Conservation (phyloP, 2,888 invertebrate genomes). For the Epinotia bilunana region DNA sequence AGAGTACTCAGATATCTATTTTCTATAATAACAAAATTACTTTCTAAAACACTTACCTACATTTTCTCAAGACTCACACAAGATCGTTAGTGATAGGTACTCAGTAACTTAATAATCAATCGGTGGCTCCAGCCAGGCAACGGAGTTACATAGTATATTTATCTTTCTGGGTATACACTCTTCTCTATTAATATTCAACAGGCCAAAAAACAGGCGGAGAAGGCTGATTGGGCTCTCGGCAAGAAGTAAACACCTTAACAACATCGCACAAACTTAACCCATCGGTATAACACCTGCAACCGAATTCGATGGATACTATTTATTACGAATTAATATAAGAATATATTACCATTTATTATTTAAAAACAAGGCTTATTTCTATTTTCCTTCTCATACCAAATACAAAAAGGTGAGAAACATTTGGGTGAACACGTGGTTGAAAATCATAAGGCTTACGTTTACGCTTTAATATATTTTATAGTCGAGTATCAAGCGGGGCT, state of each 20-base stretch:
- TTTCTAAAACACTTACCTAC: conserved; percentile 1
- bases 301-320: conserved; percentile 63
- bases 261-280: conserved; percentile 54
- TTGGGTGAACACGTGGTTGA: conserved; percentile 53
- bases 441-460: conserved; percentile 57
- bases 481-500: conserved; percentile 57
- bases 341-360: conserved; percentile 69
- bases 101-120: conserved; percentile 8
- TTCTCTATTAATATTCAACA: conserved; percentile 79
- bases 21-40: not conserved
- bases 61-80: conserved; percentile 7
- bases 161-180: conserved; percentile 34
- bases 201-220: conserved; percentile 90
- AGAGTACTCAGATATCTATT: not conserved
- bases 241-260: conserved; percentile 81
- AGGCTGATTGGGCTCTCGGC: conserved; percentile 87
- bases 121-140: not conserved
- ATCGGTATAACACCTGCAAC: conserved; percentile 56
- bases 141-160: not conserved
- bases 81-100: not conserved
- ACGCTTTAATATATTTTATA: conserved; percentile 52
- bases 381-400: conserved; percentile 56
- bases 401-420: conserved; percentile 72
- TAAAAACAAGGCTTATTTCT: conserved; percentile 55
- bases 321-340: conserved; percentile 65